Percentiles rank a stretch among this genome's conserved stretches.
These are phyloP conservation scores for Catharus fuscescens DNA, from an alignment of 2,113 vertebrate genomes.

Conservation along the genomic window DNA sequence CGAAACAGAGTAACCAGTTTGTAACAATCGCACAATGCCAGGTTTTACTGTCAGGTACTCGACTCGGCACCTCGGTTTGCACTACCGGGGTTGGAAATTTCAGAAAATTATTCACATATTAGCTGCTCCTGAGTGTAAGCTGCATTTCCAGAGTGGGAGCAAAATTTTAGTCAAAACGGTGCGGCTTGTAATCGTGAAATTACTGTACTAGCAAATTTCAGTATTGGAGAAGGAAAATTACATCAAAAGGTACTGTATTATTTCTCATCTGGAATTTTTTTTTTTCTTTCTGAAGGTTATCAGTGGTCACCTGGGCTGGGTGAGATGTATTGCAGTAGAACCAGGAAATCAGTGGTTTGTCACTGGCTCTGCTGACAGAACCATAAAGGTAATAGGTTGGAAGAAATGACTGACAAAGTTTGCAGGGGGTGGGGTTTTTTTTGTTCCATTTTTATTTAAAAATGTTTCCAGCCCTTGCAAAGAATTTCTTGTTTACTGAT, in stretches of 20 bases:
- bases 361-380: slow-evolving; percentile 96
- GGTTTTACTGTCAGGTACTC: too few relatives aligned
- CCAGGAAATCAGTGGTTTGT: slow-evolving; percentile 99
- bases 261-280: not conserved
- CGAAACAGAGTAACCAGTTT: too few relatives aligned
- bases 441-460: not conserved
- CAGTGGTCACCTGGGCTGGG: slow-evolving; percentile 97
- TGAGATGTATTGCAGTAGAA: slow-evolving; percentile 95
- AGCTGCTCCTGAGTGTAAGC: too few relatives aligned
- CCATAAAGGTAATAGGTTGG: slow-evolving; percentile 87
- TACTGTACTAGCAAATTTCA: not conserved
- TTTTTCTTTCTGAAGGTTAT: slow-evolving; percentile 84
- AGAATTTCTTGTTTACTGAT: not conserved
- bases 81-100: too few relatives aligned
- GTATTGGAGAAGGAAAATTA: not conserved
- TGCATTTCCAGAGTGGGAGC: too few relatives aligned
- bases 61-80: too few relatives aligned
- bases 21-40: too few relatives aligned
- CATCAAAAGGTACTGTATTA: not conserved
- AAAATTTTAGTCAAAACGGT: too few relatives aligned
- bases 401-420: not conserved
- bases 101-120: too few relatives aligned
- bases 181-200: too few relatives aligned
- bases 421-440: fast-evolving
- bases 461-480: not conserved